These are phyloP conservation scores for Diglossa brunneiventris DNA, from an alignment of 2,113 vertebrate species.

Conservation along the genomic window DNA sequence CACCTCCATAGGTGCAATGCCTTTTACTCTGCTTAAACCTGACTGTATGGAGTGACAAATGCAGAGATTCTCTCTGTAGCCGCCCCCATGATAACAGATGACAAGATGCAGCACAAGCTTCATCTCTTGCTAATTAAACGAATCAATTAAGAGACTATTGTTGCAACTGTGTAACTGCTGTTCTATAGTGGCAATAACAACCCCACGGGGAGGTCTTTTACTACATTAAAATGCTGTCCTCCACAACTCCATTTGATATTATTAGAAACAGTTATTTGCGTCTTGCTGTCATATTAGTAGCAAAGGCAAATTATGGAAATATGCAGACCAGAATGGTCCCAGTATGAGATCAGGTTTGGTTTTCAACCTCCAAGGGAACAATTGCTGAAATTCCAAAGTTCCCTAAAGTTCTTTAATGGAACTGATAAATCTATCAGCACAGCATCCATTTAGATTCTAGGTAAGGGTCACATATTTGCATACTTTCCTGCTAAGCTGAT, in stretches of 20 bases:
- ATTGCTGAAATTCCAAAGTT: slow-evolving; percentile 93
- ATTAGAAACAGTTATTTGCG: slow-evolving; percentile 98
- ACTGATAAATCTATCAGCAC: slow-evolving; percentile 88
- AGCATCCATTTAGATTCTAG: slow-evolving; percentile 93
- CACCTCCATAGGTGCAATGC: not conserved
- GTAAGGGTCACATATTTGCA: slow-evolving; percentile 99
- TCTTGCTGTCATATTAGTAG: slow-evolving; percentile 96
- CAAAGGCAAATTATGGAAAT: slow-evolving; percentile 98
- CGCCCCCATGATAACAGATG: slow-evolving; percentile 81
- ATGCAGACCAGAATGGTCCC: slow-evolving; percentile 88
- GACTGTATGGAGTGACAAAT: slow-evolving; percentile 76
- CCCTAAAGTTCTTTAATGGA: slow-evolving; percentile 98
- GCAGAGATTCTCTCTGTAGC: slow-evolving; percentile 73
- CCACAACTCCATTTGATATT: slow-evolving; percentile 95
- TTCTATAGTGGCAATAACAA: slow-evolving; percentile 90
- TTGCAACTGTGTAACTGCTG: slow-evolving; percentile 95
- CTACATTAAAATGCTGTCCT: slow-evolving; percentile 94
- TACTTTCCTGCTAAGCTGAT: slow-evolving; percentile 93
- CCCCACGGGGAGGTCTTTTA: slow-evolving; percentile 90
- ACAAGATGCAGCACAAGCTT: slow-evolving; percentile 85
- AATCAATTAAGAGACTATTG: slow-evolving; percentile 99
- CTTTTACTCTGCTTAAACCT: not conserved
- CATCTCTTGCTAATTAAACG: slow-evolving; percentile 99
- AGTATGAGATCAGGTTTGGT: slow-evolving; percentile 93
- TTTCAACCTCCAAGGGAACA: slow-evolving; percentile 92